Evolutionary conservation across 2,888 invertebrate species (phyloP).

Genomic region (Papilio demoleus): DNA sequence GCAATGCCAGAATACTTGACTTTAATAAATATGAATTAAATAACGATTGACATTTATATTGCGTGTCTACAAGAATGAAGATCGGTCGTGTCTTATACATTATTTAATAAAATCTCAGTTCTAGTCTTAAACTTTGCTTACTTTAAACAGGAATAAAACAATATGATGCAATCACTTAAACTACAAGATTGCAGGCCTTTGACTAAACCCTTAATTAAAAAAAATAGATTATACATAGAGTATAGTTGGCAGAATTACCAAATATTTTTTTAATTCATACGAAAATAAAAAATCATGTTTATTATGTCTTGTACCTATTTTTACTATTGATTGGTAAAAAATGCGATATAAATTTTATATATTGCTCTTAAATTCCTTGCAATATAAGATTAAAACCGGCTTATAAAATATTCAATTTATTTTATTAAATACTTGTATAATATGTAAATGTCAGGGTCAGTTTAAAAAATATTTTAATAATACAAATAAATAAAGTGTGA

Average conservation of each 20-base stretch:
- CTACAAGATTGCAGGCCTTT: not conserved
- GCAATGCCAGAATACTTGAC: conserved; percentile 22
- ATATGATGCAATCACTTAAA: not conserved
- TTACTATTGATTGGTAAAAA: too few relatives aligned
- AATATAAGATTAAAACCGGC: conserved; percentile 5
- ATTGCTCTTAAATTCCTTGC: not conserved
- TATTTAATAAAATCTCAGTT: not conserved
- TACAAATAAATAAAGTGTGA: too few relatives aligned
- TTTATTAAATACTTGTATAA: not conserved
- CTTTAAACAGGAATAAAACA: not conserved
- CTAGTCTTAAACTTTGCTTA: not conserved
- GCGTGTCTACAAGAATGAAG: conserved; percentile 9
- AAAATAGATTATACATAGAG: not conserved
- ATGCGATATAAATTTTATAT: too few relatives aligned
- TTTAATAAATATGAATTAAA: conserved; percentile 23
- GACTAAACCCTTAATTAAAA: too few relatives aligned
- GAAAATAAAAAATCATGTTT: not conserved
- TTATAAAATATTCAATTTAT: conserved; percentile 10
- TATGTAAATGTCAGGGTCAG: too few relatives aligned
- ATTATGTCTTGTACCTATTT: too few relatives aligned
- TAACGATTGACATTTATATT: conserved; percentile 15
- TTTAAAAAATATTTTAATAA: too few relatives aligned
- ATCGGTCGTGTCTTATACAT: conserved; percentile 5
- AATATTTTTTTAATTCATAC: not conserved
- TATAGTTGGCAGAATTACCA: not conserved